Evolutionary conservation across 2,888 invertebrate species (phyloP), one percentile per base, ranked within the genome.

Genomic region (Eupithecia insigniata): DNA sequence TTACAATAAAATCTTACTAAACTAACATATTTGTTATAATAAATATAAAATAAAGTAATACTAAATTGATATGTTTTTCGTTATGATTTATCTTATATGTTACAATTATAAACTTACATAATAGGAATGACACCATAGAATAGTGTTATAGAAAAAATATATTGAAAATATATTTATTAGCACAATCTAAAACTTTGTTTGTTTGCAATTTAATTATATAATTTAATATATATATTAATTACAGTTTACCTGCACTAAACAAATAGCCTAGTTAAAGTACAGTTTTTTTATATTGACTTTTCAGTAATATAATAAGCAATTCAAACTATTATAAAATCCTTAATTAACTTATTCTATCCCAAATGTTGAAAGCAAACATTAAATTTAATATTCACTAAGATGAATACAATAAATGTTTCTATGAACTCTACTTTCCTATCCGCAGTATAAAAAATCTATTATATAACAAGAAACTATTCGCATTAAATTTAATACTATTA

Each of bases 11-110:
- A 7, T 62, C 12, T 32, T n/a, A 10, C 2, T 34, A 62, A 10
- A 1, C 60, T 61, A 61, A 2, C 7, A 2, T 60, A 16, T 18
- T 58, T 55, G 39, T 28, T 61, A 61, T 34, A 43, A 14, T 55
- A 36, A 51, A 67, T 43, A 62, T 18, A 34, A 46, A 66, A n/a
- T 43, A 43, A 62, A 51, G 36, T 71, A 39, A 71, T 69, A 39
- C 69, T 74, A 74, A 60, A 67, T 71, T 74, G 74, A 74, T 74
- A 74, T 74, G 74, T 74, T 60, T 72, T 67, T 67, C 28, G 62
- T 62, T 67, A 65, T 3, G 6, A 55, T 39, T 46, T 62, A 62
- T 16, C 6, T 55, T 12, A 14, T 66, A 60, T 7, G 6, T 62
- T 28, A 71, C 3, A 51, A 39, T 46, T 67, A 34, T 55, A 55